Evolutionary conservation across 2,888 invertebrate species (phyloP), one percentile per base, ranked within the genome.

Genomic region (Caenorhabditis imperialis): DNA sequence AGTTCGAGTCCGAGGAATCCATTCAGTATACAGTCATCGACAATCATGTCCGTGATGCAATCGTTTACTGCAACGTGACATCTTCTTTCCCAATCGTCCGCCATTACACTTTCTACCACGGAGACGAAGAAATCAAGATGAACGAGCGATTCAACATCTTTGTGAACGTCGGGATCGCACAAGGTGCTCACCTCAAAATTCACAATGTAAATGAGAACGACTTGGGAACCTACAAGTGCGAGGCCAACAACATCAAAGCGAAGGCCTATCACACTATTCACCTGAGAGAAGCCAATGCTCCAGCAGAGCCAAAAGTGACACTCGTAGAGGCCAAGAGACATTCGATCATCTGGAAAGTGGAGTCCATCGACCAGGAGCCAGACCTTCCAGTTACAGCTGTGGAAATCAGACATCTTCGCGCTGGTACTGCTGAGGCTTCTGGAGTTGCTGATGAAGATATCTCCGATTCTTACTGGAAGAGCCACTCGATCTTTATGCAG

Each of bases 171-270:
- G 79, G 76, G 22, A 33, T 55, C 3, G 55, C 73, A 14, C 80
- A 80, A 48, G 80, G 82, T 4, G 78, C 81, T 37, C 62, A 76
- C 51, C 44, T 60, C 2, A 61, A 47, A 83, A 85, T 86, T 42
- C 65, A 72, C 18, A 58, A 81, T 50, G 82, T 86, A 1, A 67
- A 81, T 30, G 78, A 78, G 12, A 79, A 79, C 7, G 86, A 86
- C 50, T 79, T 83, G 53, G 83, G 81, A 20, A 74, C 77, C 22
- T 86, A 86, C 58, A 72, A 76, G 18, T 86, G 85, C 63, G 84
- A 84, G 35, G 86, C 81, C 12, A 84, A 79, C 79, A 86, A 86
- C 57, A 81, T 83, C 70, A 84, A 85, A 47, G 79, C 84, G 14
- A 81, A 78, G 33, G 67, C 78, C 7, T 69, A 65, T 12, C 84